These are phyloP conservation scores for Patella pellucida DNA, from an alignment of 2,888 invertebrate genomes.

Conservation along the genomic window DNA sequence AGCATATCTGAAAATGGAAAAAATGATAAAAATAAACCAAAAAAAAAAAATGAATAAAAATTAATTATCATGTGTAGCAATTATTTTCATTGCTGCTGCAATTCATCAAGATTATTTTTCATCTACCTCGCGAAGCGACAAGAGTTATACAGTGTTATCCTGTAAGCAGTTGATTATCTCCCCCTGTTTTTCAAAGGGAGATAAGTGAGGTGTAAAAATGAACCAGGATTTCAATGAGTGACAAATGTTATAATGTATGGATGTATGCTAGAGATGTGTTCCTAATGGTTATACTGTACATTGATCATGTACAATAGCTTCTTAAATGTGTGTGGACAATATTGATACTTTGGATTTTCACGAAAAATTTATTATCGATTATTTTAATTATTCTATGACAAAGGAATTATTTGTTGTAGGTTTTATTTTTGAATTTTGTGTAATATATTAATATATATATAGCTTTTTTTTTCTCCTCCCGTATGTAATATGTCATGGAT, in stretches of 20 bases:
- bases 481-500: background rate
- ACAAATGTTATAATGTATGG: background rate
- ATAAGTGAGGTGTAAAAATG: background rate
- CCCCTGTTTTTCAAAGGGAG: background rate
- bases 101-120: conserved; percentile 7
- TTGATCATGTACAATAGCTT: background rate
- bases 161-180: background rate
- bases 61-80: background rate
- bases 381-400: background rate
- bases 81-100: background rate
- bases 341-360: background rate
- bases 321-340: conserved; percentile 3
- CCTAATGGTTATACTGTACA: conserved; percentile 2
- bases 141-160: background rate
- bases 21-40: background rate
- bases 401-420: background rate
- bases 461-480: background rate
- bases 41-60: background rate
- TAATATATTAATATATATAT: conserved; percentile 2
- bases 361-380: background rate
- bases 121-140: conserved; percentile 1
- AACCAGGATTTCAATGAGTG: conserved; percentile 2
- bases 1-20: conserved; percentile 8
- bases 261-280: conserved; percentile 10
- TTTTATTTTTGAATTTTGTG: background rate